Evolutionary conservation across 2,888 invertebrate species (phyloP).

Genomic region (Steromphala cineraria): DNA sequence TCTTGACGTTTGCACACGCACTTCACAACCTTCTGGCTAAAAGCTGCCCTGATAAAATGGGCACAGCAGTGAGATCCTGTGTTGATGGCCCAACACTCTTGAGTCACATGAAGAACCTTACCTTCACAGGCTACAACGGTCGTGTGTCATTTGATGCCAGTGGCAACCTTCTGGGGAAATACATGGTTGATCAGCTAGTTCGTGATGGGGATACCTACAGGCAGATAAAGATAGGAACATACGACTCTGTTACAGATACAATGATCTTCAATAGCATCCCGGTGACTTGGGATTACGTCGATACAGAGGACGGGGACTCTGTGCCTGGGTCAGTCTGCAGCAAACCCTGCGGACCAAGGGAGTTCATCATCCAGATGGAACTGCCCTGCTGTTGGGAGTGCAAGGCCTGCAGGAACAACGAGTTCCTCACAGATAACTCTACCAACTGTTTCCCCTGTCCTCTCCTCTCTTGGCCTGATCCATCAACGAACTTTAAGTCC

Average conservation of each 20-base stretch:
- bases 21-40: slow-evolving; percentile 45
- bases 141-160: slow-evolving; percentile 30
- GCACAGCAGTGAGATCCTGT: slow-evolving; percentile 12
- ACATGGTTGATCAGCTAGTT: slow-evolving; percentile 29
- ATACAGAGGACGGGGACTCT: background rate
- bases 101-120: slow-evolving; percentile 20
- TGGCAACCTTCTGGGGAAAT: slow-evolving; percentile 33
- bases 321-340: slow-evolving; percentile 31
- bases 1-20: slow-evolving; percentile 55
- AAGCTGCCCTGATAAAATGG: slow-evolving; percentile 36
- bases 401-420: slow-evolving; percentile 42
- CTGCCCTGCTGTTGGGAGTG: slow-evolving; percentile 52
- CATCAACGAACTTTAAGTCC: slow-evolving; percentile 23
- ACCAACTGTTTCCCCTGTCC: slow-evolving; percentile 41
- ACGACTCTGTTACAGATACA: background rate
- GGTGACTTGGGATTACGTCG: slow-evolving; percentile 29
- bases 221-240: slow-evolving; percentile 23
- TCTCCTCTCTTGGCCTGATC: slow-evolving; percentile 45
- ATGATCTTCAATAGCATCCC: background rate
- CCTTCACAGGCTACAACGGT: slow-evolving; percentile 31
- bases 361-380: slow-evolving; percentile 34
- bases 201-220: background rate
- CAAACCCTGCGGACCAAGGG: slow-evolving; percentile 20
- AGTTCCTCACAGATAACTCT: slow-evolving; percentile 31
- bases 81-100: slow-evolving; percentile 27